Percentiles rank a stretch among this genome's conserved stretches.
These are phyloP conservation scores for Theretra japonica DNA, from an alignment of 2,888 invertebrate genomes.

Conservation along the genomic window DNA sequence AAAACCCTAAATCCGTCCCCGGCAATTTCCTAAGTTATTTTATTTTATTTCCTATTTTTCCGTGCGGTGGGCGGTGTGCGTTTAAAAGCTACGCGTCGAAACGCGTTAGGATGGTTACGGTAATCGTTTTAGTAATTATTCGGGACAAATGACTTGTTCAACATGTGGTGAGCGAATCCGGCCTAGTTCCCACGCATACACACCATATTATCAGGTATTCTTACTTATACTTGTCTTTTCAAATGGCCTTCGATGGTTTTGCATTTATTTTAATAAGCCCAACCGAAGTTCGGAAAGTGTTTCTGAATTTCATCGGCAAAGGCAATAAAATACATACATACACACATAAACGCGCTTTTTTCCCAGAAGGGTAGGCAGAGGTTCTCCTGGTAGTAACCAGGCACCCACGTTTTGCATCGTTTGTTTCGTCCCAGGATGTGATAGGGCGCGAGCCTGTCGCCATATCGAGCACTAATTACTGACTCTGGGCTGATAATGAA, in stretches of 20 bases:
- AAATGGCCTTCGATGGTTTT: no score
- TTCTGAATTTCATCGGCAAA: no score
- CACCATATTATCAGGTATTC: constrained; percentile 8
- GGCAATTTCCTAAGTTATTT: constrained; percentile 63
- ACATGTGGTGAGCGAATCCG: constrained; percentile 46
- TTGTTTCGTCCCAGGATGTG: no score
- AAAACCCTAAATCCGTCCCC: constrained; percentile 16
- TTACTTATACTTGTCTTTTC: constrained; percentile 9
- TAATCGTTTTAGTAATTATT: constrained; percentile 77
- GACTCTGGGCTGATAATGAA: no score
- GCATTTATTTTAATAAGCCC: not conserved
- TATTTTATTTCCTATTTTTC: constrained; percentile 70
- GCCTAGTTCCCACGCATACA: constrained; percentile 62
- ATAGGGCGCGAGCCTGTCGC: no score
- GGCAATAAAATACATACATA: no score
- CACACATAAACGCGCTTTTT: no score
- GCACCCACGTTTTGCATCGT: no score
- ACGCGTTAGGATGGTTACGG: constrained; percentile 65
- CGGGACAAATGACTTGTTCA: constrained; percentile 70
- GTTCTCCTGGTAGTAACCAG: no score
- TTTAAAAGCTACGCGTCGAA: constrained; percentile 73
- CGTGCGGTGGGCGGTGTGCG: constrained; percentile 67
- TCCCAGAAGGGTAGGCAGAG: no score
- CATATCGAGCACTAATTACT: no score
- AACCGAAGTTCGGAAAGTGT: no score